Base-by-base conservation (phyloP, 2,797 vertebrate species). In the Hylomyscus alleni region DNA sequence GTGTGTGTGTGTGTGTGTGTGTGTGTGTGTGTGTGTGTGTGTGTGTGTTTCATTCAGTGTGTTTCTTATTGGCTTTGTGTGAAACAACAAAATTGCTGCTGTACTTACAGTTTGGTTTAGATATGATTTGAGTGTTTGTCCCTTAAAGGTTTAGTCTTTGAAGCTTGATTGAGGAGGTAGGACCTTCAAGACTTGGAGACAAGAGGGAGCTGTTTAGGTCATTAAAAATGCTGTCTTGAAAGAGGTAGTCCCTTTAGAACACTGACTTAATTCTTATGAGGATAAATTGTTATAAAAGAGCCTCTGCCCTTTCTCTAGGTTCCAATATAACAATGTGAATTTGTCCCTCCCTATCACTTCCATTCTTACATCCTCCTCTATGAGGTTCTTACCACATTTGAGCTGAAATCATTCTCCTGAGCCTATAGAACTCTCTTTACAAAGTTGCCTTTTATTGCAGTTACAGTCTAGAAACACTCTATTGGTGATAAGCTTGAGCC, bases 1-100 rank as follows among this genome's bases (percentile, higher is more conserved):
- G 15, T 52, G 50, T 54, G 24, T 77, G 44, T 47, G 44, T 76
- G 12, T 26, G 24, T 47, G 75, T 17, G 44, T 34, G 14, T 34
- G 76, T 54, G 17, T 50, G 19, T n/a, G 3, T 54, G 9, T 52
- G 31, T 89, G 47, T 69, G 19, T 60, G 44, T 44, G 11, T 29
- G 2, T 47, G 44, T 50, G 26, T 31, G 26, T 76, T 47, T 80
- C 3, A 22, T 75, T 50, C 10, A 86, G 40, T 89, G 31, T n/a
- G 81, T 92, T 76, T 89, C 37, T 93, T 84, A 34, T 58, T 84
- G 77, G 60, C 44, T 86, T 82, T 65, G 37, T 72, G 72, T 92
- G 40, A 80, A 34, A 92, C 20, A 84, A 81, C 14, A 11, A 69
- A 69, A 69, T 17, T 77, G 10, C 14, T 94, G 14, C 50, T 67